phyloP scores from a whole-genome alignment of 2,797 vertebrate species.

The Macrochelys suwanniensis region DNA sequence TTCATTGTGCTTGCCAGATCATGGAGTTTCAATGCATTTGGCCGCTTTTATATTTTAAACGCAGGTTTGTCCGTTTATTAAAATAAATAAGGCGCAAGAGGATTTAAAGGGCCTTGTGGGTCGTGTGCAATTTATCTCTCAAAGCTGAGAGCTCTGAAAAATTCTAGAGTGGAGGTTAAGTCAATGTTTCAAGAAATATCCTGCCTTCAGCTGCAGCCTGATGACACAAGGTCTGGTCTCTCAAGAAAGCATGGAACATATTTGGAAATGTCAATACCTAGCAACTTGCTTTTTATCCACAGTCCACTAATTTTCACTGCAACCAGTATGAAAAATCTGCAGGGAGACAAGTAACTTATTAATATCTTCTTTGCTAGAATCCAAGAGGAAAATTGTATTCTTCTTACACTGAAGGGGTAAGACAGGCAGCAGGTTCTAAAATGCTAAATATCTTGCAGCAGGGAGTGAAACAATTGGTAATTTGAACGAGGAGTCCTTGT shows the following conservation, averaged over 20 bases:
- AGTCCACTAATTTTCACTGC: neutral
- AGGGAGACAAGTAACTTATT: slow-evolving; percentile 17
- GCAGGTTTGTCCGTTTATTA: slow-evolving; percentile 18
- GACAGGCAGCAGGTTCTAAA: slow-evolving; percentile 2
- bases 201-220: neutral
- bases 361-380: neutral
- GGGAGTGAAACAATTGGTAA: neutral
- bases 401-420: neutral
- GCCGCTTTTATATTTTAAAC: slow-evolving; percentile 5
- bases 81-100: neutral
- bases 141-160: neutral
- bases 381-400: slow-evolving; percentile 6
- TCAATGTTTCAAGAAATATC: neutral
- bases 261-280: slow-evolving; percentile 21
- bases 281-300: neutral
- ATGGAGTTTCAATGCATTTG: slow-evolving; percentile 39
- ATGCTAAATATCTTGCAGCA: neutral
- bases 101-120: neutral
- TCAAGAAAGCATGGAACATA: slow-evolving; percentile 8
- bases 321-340: slow-evolving; percentile 21
- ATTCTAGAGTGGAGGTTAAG: neutral
- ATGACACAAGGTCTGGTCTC: slow-evolving; percentile 9
- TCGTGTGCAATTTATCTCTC: neutral
- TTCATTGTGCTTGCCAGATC: slow-evolving; percentile 12
- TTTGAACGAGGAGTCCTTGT: neutral